Conservation (phyloP, 2,113 vertebrate species). For the Porphyrio hochstetteri region DNA sequence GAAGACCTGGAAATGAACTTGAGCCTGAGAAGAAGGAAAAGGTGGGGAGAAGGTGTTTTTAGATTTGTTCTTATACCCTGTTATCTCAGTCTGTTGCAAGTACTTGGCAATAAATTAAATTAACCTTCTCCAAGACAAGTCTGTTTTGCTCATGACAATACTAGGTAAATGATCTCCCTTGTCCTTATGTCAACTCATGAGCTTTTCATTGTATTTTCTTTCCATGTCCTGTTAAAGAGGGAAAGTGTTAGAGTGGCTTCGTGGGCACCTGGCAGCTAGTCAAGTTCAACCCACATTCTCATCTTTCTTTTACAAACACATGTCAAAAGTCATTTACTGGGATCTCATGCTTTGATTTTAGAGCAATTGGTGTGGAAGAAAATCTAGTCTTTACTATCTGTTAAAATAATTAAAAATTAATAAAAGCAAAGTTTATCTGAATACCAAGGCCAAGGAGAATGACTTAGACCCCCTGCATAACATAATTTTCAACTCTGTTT, state of each 20-base stretch:
- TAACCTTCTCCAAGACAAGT: neutral
- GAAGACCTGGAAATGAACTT: neutral
- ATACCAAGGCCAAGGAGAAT: neutral
- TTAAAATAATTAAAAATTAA: neutral
- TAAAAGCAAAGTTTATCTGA: neutral
- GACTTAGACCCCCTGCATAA: neutral
- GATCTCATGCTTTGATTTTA: neutral
- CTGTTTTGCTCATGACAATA: neutral
- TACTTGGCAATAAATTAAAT: neutral
- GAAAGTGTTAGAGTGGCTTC: neutral
- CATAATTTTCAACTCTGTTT: neutral
- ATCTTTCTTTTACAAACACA: neutral
- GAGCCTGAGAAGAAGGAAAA: neutral
- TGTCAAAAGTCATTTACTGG: neutral
- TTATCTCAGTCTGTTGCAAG: neutral
- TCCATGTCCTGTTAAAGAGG: neutral
- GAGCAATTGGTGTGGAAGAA: neutral
- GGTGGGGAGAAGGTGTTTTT: fast-evolving
- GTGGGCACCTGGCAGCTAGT: neutral
- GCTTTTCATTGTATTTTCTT: neutral
- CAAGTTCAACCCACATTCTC: neutral
- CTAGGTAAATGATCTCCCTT: neutral
- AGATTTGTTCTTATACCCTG: neutral
- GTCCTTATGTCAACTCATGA: neutral
- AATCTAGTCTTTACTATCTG: neutral